Base-by-base conservation (phyloP, 2,113 vertebrate species). In the Chaenogobius annularis region DNA sequence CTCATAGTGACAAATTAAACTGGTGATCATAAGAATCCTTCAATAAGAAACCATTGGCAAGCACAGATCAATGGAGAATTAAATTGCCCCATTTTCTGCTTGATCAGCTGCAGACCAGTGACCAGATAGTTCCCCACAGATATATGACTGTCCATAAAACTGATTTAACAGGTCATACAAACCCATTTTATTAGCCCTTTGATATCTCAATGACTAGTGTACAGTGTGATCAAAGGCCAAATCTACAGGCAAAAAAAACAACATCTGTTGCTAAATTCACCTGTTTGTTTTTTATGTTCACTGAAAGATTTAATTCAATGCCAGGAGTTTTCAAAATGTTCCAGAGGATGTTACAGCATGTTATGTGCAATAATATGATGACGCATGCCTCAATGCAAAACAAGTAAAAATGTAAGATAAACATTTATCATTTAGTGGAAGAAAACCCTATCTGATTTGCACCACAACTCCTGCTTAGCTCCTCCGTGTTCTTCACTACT, bases 401-500 rank as follows among this genome's bases (percentile, higher is more conserved):
- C 54, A 58, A 23, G 3, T 10, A 55, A 7, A 22, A 55, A 55
- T 13, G 12, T 17, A 61, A 35, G 7, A 17, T 13, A 61, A 61
- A 61, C 58, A 61, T 61, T 58, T 61, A 0, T 17, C 15, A 14
- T 61, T 61, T 35, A 61, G 26, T 19, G 23, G 15, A 35, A 14
- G 55, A 61, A 61, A 61, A 61, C 26, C 17, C 35, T 19, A 22
- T 22, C 8, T 72, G 71, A 59, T 13, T 70, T 62, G 54, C 26
- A 68, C 26, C 43, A 70, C 3, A 87, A 82, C 74, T 82, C 73
- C 70, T 77, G 1, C 10, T 69, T 11, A 72, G 61, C 55, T 79
- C 74, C 74, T 67, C 68, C 76, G 76, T 67, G 50, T 64, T 78
- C 55, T 58, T 55, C 81, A 85, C 70, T 61, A 76, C 81, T 77